phyloP scores from a whole-genome alignment of 2,888 invertebrate species.

The Plebejus anna region DNA sequence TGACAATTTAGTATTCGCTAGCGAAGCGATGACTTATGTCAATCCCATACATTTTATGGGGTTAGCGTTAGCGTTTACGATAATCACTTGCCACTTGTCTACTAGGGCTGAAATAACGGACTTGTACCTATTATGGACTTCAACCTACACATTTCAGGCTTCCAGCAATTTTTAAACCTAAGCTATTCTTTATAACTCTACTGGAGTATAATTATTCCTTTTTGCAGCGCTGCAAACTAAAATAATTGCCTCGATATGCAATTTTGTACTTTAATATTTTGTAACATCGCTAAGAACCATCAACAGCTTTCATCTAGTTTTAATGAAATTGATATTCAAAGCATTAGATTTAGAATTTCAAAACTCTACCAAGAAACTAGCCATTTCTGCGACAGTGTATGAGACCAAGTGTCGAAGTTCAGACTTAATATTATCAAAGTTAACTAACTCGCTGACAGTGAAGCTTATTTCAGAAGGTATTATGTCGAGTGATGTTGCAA shows the following conservation, averaged over 20 bases:
- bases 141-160: too few relatives aligned
- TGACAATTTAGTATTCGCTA: too few relatives aligned
- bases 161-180: too few relatives aligned
- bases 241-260: neutral
- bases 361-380: neutral
- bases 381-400: neutral
- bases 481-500: constrained; percentile 6
- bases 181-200: too few relatives aligned
- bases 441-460: constrained; percentile 1
- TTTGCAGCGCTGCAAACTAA: neutral
- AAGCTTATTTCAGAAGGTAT: constrained; percentile 15
- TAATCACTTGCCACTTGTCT: too few relatives aligned
- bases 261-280: neutral
- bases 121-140: too few relatives aligned
- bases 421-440: constrained; percentile 23
- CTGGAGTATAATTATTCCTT: neutral
- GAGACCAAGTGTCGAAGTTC: constrained; percentile 16
- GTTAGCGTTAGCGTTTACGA: too few relatives aligned
- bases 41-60: too few relatives aligned
- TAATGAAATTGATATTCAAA: constrained; percentile 1
- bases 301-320: neutral
- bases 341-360: neutral
- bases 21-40: too few relatives aligned
- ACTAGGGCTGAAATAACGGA: too few relatives aligned
- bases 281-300: neutral